Conservation (phyloP, 2,113 vertebrate species). For the Istiophorus platypterus region DNA sequence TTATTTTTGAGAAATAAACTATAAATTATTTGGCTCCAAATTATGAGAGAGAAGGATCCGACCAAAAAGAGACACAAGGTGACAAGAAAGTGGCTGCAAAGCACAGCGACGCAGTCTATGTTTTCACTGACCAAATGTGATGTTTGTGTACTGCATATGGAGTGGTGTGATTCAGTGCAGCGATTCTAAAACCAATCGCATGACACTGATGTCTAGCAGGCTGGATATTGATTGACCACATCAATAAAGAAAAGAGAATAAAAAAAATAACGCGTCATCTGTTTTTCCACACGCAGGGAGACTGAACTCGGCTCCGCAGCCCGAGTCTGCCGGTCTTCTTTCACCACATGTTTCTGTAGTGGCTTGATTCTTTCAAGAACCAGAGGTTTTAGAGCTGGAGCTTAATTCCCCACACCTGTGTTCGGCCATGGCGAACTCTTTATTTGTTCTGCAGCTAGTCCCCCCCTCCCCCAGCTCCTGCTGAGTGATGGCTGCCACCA, state of each 20-base stretch:
- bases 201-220: slow-evolving; percentile 72
- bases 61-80: slow-evolving; percentile 43
- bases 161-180: slow-evolving; percentile 50
- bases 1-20: slow-evolving; percentile 65
- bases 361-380: slow-evolving; percentile 62
- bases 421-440: slow-evolving; percentile 57
- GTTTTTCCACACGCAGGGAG: slow-evolving; percentile 70
- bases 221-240: slow-evolving; percentile 76
- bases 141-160: slow-evolving; percentile 43
- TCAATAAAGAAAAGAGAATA: slow-evolving; percentile 66
- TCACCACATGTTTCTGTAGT: slow-evolving; percentile 71
- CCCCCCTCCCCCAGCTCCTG: slow-evolving; percentile 59
- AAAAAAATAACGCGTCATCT: slow-evolving; percentile 70
- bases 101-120: slow-evolving; percentile 17
- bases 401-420: slow-evolving; percentile 80
- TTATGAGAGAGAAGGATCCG: slow-evolving; percentile 51
- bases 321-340: slow-evolving; percentile 56
- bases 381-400: slow-evolving; percentile 50
- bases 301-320: slow-evolving; percentile 39
- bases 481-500: slow-evolving; percentile 69
- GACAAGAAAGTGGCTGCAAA: slow-evolving; percentile 50
- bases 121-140: slow-evolving; percentile 54
- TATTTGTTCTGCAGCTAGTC: slow-evolving; percentile 74
- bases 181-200: slow-evolving; percentile 44
- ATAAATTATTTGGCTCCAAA: slow-evolving; percentile 55